Conservation (phyloP, 2,113 vertebrate species). For the Mola mola region DNA sequence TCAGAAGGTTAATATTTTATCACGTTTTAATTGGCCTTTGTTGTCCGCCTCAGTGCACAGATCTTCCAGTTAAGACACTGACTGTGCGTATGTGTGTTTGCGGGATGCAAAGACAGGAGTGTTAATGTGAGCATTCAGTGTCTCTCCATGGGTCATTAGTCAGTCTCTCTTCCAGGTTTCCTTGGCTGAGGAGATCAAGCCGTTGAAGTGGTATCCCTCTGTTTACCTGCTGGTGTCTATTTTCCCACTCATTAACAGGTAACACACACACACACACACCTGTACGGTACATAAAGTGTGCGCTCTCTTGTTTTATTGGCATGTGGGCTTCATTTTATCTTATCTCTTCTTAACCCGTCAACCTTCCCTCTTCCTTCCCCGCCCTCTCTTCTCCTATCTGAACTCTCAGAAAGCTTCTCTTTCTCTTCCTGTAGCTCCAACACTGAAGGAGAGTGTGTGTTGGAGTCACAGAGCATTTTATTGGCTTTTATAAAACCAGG, state of each 20-base stretch:
- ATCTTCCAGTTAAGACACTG: conserved; percentile 45
- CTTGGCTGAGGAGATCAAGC: conserved; percentile 81
- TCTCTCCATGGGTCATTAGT: conserved; percentile 24
- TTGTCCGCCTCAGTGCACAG: conserved; percentile 57
- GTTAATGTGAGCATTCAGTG: conserved; percentile 21
- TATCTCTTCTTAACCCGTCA: conserved; percentile 48
- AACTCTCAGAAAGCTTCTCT: conserved; percentile 42
- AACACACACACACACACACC: conserved; percentile 53
- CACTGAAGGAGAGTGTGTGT: conserved; percentile 30
- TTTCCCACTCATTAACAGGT: conserved; percentile 87
- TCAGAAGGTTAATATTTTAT: conserved; percentile 78
- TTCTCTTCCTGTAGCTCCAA: conserved; percentile 30
- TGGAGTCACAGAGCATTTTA: conserved; percentile 53
- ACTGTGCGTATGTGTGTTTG: conserved; percentile 11
- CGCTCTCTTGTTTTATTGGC: conserved; percentile 53
- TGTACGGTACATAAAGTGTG: conserved; percentile 15
- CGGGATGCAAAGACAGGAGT: background rate
- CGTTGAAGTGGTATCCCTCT: conserved; percentile 83
- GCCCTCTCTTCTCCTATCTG: conserved; percentile 41
- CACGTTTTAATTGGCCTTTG: conserved; percentile 73
- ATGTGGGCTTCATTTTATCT: conserved; percentile 57
- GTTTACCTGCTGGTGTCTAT: conserved; percentile 84
- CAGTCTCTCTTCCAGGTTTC: conserved; percentile 75
- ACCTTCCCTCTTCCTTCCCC: background rate
- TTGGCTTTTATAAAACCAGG: conserved; percentile 64